A percentile compares a stretch with the other conserved stretches of the same genome.
phyloP scores from a whole-genome alignment of 1,140 invertebrate species.

The Trissolcus basalis region DNA sequence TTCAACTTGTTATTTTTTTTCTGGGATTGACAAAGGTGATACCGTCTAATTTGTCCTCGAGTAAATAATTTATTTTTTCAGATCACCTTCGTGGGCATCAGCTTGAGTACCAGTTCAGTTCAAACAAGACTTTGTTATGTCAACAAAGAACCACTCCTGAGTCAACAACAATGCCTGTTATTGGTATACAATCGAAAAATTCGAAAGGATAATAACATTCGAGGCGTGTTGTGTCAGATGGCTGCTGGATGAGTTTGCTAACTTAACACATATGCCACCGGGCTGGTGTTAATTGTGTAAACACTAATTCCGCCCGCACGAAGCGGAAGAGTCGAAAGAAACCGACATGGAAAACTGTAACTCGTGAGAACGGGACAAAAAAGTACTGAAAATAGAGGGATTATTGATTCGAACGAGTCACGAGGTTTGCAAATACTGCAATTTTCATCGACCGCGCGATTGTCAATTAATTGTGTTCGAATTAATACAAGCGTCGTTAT shows the following conservation, averaged over 20 bases:
- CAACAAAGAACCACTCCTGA: conserved; percentile 37
- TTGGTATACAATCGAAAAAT: conserved; percentile 43
- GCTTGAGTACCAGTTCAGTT: conserved; percentile 24
- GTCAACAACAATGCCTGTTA: conserved; percentile 42
- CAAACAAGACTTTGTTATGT: conserved; percentile 41
- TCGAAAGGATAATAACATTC: conserved; percentile 33
- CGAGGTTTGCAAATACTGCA: too few relatives aligned
- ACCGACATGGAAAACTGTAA: conserved; percentile 20
- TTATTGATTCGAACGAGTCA: too few relatives aligned
- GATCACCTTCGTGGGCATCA: conserved; percentile 5
- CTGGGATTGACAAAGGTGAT: conserved; percentile 3
- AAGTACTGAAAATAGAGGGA: too few relatives aligned
- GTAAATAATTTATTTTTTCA: conserved; percentile 8
- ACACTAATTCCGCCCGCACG: conserved; percentile 19
- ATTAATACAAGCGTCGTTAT: too few relatives aligned
- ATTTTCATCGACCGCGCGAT: conserved; percentile 22
- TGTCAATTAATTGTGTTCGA: not conserved
- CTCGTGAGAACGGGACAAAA: too few relatives aligned
- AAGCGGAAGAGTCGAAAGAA: conserved; percentile 16
- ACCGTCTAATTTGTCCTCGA: conserved; percentile 14
- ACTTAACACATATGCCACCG: conserved; percentile 42
- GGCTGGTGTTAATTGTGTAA: conserved; percentile 40
- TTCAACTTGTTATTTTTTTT: not conserved
- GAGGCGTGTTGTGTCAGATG: conserved; percentile 38
- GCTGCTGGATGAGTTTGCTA: conserved; percentile 39